Conservation (phyloP, 2,797 vertebrate species). For the Onychomys arenicola region DNA sequence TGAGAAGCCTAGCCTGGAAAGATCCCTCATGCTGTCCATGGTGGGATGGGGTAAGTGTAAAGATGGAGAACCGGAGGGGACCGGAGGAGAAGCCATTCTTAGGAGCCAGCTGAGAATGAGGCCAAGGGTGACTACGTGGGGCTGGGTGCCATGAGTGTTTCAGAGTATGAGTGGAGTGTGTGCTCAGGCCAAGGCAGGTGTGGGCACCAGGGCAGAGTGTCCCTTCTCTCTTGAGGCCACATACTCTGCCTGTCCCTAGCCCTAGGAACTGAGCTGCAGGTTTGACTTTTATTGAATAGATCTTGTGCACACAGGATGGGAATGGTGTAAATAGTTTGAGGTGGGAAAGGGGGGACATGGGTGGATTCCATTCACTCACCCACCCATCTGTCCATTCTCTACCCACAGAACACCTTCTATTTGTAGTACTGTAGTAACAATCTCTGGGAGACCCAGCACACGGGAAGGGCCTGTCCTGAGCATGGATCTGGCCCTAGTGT, state of each 20-base stretch:
- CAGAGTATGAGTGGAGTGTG: not conserved
- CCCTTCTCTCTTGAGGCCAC: not conserved
- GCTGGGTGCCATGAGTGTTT: not conserved
- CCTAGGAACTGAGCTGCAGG: constrained; percentile 33
- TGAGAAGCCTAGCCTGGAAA: not conserved
- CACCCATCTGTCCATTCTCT: not conserved
- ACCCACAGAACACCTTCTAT: not conserved
- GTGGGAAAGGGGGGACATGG: not conserved
- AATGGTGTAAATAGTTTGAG: not conserved
- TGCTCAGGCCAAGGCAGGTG: not conserved
- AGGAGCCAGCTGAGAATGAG: not conserved
- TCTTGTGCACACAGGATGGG: not conserved
- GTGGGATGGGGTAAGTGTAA: too few relatives aligned
- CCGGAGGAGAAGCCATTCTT: not conserved
- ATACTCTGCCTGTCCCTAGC: not conserved
- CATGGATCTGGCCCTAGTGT: not conserved
- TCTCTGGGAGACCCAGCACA: not conserved
- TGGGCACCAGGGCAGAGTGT: not conserved
- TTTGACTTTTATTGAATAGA: constrained; percentile 2
- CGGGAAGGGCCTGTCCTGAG: not conserved
- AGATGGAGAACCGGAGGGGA: too few relatives aligned
- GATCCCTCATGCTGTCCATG: not conserved
- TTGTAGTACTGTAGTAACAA: too few relatives aligned
- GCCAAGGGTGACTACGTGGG: not conserved
- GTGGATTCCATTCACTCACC: not conserved